Conservation (phyloP, 2,888 invertebrate species). For the Leucophora obtusa region DNA sequence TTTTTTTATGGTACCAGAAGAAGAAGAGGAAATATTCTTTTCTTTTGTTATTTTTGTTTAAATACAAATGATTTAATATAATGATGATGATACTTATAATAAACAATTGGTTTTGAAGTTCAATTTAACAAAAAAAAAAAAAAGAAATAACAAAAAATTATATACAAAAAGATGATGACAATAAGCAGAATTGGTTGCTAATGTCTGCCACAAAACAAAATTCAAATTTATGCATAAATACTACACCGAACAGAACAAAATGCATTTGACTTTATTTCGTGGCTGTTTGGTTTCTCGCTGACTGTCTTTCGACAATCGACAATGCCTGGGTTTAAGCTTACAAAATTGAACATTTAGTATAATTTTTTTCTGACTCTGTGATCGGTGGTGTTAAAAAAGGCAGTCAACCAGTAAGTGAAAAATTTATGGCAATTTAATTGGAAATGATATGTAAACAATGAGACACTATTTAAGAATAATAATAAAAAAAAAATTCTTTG, state of each 20-base stretch:
- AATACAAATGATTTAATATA: constrained; percentile 51
- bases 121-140: constrained; percentile 22
- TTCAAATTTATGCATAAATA: constrained; percentile 62
- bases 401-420: constrained; percentile 61
- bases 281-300: constrained; percentile 25
- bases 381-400: constrained; percentile 47
- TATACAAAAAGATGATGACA: constrained; percentile 52
- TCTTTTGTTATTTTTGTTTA: not conserved
- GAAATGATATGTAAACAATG: constrained; percentile 67
- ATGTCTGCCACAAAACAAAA: not conserved
- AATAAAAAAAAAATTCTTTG: constrained; percentile 34
- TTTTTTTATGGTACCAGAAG: not conserved
- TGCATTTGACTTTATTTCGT: constrained; percentile 53
- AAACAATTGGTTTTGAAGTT: constrained; percentile 49
- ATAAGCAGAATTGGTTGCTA: constrained; percentile 54
- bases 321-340: not conserved
- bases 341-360: not conserved
- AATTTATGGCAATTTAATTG: constrained; percentile 69
- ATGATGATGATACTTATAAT: constrained; percentile 49
- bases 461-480: constrained; percentile 61
- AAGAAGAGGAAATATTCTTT: constrained; percentile 19
- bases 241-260: constrained; percentile 32
- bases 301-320: constrained; percentile 14
- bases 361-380: constrained; percentile 7
- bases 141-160: constrained; percentile 35